Evolutionary conservation across 2,113 vertebrate genomes (phyloP).

Genomic region (Menidia beryllina): DNA sequence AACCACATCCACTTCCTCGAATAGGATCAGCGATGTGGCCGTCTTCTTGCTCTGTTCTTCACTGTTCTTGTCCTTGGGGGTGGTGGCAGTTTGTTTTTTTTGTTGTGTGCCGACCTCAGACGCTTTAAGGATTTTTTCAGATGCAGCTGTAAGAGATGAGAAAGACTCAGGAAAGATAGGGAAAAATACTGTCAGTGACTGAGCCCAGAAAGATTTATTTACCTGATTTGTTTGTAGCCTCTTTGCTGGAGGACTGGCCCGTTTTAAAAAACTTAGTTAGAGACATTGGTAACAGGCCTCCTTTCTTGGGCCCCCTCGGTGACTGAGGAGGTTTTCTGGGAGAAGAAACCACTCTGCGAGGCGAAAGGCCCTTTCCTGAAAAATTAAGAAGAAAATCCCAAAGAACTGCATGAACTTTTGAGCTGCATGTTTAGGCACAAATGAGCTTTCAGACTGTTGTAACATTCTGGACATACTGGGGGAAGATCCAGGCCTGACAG

Average conservation of each 20-base stretch:
- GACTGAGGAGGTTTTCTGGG: constrained; percentile 90
- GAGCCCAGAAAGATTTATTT: not conserved
- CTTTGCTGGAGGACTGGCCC: constrained; percentile 49
- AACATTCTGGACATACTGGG: constrained; percentile 66
- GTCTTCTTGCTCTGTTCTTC: constrained; percentile 88
- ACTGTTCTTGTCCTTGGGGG: constrained; percentile 53
- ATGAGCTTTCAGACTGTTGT: too few relatives aligned
- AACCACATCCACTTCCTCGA: constrained; percentile 98
- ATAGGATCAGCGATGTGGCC: constrained; percentile 96
- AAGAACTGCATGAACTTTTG: not conserved
- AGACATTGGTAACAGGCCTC: constrained; percentile 85
- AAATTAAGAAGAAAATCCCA: not conserved
- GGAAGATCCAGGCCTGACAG: constrained; percentile 61
- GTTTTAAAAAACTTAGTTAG: constrained; percentile 92
- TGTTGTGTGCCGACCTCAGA: constrained; percentile 27
- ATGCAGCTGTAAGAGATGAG: constrained; percentile 44
- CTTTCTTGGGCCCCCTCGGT: constrained; percentile 83
- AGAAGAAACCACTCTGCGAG: constrained; percentile 88
- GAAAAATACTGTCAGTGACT: not conserved
- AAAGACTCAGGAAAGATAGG: not conserved
- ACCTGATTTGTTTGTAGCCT: constrained; percentile 64
- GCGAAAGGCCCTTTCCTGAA: constrained; percentile 89
- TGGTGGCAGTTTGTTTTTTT: constrained; percentile 19
- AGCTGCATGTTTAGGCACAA: too few relatives aligned
- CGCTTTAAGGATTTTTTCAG: constrained; percentile 56